Percentiles rank a stretch among this genome's conserved stretches.
Evolutionary conservation across 2,888 invertebrate species (phyloP).

Genomic region (Mayetiola destructor): DNA sequence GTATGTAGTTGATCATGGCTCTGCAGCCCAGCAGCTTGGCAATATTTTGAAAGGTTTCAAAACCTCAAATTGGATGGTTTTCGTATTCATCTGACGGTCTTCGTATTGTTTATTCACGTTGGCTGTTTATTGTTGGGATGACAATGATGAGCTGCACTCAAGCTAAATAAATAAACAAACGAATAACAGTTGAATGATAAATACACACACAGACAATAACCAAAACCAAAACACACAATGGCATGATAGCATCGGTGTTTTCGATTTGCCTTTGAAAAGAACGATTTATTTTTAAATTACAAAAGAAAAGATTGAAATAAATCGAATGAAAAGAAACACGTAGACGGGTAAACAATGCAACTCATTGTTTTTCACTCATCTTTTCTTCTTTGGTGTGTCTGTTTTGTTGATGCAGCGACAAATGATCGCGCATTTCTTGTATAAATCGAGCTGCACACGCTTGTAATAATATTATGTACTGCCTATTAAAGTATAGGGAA

Average conservation of each 20-base stretch:
- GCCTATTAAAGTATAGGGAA: too few relatives aligned
- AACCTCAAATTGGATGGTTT: not conserved
- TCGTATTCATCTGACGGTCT: not conserved
- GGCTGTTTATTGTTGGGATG: conserved; percentile 6
- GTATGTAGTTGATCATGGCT: not conserved
- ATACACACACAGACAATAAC: too few relatives aligned
- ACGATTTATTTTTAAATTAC: not conserved
- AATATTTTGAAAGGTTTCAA: not conserved
- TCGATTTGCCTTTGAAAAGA: not conserved
- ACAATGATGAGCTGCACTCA: conserved; percentile 12
- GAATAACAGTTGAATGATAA: not conserved
- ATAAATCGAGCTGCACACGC: not conserved
- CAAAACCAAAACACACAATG: too few relatives aligned
- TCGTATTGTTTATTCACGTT: not conserved
- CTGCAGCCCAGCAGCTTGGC: not conserved
- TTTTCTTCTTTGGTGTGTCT: too few relatives aligned
- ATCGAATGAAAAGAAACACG: not conserved
- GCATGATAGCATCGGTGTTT: not conserved
- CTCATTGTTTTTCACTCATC: conserved; percentile 10
- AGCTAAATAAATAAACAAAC: not conserved
- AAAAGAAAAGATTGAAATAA: not conserved
- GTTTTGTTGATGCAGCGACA: too few relatives aligned
- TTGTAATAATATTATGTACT: too few relatives aligned
- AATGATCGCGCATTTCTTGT: conserved; percentile 1
- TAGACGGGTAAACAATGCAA: conserved; percentile 4